phyloP scores from a whole-genome alignment of 1,140 invertebrate genomes.

The Bathynomus jamesi region DNA sequence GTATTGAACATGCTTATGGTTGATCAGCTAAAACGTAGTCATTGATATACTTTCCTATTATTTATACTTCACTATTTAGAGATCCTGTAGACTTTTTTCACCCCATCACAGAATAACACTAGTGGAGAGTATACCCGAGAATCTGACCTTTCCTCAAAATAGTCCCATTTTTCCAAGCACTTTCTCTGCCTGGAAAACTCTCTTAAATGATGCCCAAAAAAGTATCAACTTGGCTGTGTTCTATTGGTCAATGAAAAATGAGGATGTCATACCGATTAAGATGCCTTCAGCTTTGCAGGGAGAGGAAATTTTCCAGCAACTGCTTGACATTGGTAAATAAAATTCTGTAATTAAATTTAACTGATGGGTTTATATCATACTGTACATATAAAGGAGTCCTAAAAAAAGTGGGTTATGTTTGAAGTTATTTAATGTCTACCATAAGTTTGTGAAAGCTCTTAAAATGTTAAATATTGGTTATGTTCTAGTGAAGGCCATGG shows the following conservation, averaged over 20 bases:
- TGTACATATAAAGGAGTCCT: not conserved
- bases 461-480: no score
- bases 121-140: constrained; percentile 82
- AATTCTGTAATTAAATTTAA: not conserved
- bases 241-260: constrained; percentile 77
- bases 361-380: not conserved
- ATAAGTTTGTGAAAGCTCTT: not conserved
- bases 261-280: constrained; percentile 53
- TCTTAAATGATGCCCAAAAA: constrained; percentile 62
- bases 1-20: no score
- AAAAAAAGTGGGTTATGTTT: not conserved
- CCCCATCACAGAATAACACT: constrained; percentile 41
- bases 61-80: no score
- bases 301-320: constrained; percentile 68
- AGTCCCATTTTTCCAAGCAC: constrained; percentile 57
- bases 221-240: constrained; percentile 82
- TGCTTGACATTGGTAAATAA: constrained; percentile 48
- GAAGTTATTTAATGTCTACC: not conserved
- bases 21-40: no score
- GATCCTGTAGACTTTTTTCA: no score
- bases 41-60: no score
- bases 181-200: constrained; percentile 64
- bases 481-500: no score
- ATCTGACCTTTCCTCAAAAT: constrained; percentile 60
- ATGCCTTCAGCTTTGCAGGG: constrained; percentile 64